Conservation (phyloP, 2,888 invertebrate genomes). For the Acronicta aceris region DNA sequence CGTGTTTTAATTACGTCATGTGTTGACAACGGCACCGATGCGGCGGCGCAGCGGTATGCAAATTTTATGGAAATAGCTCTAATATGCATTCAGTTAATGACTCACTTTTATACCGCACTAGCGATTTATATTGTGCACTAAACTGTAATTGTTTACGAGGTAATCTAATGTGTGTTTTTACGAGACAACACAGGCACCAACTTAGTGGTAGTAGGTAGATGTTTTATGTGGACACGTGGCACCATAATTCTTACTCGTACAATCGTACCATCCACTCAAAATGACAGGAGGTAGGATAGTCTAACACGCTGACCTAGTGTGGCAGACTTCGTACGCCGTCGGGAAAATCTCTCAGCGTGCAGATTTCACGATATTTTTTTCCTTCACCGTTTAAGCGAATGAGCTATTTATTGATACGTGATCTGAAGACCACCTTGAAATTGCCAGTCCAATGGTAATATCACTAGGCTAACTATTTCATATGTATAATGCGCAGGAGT, state of each 20-base stretch:
- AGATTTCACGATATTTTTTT: too few relatives aligned
- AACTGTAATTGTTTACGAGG: conserved; percentile 32
- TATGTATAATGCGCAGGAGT: too few relatives aligned
- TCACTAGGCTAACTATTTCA: too few relatives aligned
- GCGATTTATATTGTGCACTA: conserved; percentile 43
- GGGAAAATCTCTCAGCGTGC: too few relatives aligned
- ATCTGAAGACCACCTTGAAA: too few relatives aligned
- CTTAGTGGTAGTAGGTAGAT: neutral
- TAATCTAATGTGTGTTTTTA: conserved; percentile 11
- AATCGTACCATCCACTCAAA: too few relatives aligned
- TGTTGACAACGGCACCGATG: conserved; percentile 49
- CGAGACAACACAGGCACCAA: neutral
- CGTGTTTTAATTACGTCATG: conserved; percentile 65
- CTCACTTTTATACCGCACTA: conserved; percentile 50
- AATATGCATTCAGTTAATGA: conserved; percentile 61
- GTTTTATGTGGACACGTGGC: neutral
- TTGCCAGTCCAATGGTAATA: too few relatives aligned
- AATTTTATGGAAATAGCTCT: conserved; percentile 71
- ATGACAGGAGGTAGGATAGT: too few relatives aligned
- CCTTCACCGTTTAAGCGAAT: too few relatives aligned
- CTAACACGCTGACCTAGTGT: too few relatives aligned
- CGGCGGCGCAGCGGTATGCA: conserved; percentile 63
- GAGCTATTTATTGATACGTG: too few relatives aligned
- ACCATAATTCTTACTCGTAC: neutral
- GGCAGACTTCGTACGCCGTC: too few relatives aligned